Percentiles rank a stretch among this genome's conserved stretches.
Conservation (phyloP, 2,888 invertebrate species). For the Microctonus aethiopoides region DNA sequence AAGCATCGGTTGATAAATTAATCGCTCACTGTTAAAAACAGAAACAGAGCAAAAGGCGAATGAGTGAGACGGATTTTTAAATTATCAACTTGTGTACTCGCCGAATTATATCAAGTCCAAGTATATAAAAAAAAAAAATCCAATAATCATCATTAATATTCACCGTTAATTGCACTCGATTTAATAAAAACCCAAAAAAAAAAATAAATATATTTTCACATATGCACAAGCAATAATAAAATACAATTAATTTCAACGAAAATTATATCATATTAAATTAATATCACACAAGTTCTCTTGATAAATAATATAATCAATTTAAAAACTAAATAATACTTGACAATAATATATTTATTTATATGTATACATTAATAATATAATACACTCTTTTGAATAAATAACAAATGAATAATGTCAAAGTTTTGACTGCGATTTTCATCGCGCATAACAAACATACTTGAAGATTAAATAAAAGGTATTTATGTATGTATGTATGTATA, state of each 20-base stretch:
- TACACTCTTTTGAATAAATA: background rate
- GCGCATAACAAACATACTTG: conserved; percentile 2
- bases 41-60: background rate
- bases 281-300: background rate
- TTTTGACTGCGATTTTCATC: conserved; percentile 23
- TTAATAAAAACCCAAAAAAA: background rate
- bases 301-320: background rate
- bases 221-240: too few relatives aligned
- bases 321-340: background rate
- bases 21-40: conserved; percentile 7
- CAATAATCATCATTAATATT: background rate
- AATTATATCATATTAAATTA: too few relatives aligned
- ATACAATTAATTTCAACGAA: too few relatives aligned
- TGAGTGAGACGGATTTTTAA: background rate
- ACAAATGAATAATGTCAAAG: conserved; percentile 20
- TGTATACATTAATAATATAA: background rate
- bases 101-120: conserved; percentile 7
- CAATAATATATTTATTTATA: background rate
- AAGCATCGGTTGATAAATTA: conserved; percentile 24
- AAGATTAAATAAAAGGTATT: conserved; percentile 4
- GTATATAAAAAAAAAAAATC: background rate
- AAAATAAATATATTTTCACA: background rate
- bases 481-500: background rate
- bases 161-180: conserved; percentile 2
- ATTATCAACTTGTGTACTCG: background rate